phyloP scores from a whole-genome alignment of 2,888 invertebrate genomes.

The Coelopa pilipes region DNA sequence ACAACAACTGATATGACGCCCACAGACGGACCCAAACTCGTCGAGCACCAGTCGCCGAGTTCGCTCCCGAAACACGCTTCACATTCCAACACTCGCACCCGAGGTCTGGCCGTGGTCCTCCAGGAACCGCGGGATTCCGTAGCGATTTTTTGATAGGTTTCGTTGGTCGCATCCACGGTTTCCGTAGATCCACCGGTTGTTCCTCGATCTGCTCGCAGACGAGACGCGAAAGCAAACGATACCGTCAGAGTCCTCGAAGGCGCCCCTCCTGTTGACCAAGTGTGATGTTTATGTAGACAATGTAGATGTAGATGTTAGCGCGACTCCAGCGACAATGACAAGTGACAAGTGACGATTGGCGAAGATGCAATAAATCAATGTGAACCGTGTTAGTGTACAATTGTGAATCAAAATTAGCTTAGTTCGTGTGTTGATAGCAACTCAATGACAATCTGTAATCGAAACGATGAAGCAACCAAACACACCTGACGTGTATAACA shows the following conservation, averaged over 20 bases:
- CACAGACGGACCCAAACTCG: too few relatives aligned
- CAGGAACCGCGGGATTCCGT: too few relatives aligned
- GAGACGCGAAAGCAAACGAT: too few relatives aligned
- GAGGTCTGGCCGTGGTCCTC: too few relatives aligned
- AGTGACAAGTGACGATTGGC: neutral
- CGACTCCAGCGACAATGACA: too few relatives aligned
- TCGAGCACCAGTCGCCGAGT: too few relatives aligned
- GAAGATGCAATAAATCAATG: neutral
- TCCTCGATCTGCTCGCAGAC: constrained; percentile 18
- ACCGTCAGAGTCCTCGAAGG: too few relatives aligned
- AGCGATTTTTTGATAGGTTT: too few relatives aligned
- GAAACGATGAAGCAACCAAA: constrained; percentile 4
- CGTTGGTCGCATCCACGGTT: neutral
- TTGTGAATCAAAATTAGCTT: constrained; percentile 18
- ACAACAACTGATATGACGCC: too few relatives aligned
- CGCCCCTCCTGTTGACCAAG: too few relatives aligned
- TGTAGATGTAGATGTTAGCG: too few relatives aligned
- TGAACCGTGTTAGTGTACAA: constrained; percentile 4
- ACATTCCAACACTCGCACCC: constrained; percentile 8
- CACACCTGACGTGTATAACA: neutral
- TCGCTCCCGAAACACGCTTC: neutral
- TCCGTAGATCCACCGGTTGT: constrained; percentile 5
- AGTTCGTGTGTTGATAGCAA: constrained; percentile 31
- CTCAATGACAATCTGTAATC: constrained; percentile 33
- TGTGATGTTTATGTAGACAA: too few relatives aligned